Percentiles rank a stretch among this genome's conserved stretches.
Evolutionary conservation across 1,140 invertebrate species (phyloP).

Genomic region (Muscidifurax raptorellus): DNA sequence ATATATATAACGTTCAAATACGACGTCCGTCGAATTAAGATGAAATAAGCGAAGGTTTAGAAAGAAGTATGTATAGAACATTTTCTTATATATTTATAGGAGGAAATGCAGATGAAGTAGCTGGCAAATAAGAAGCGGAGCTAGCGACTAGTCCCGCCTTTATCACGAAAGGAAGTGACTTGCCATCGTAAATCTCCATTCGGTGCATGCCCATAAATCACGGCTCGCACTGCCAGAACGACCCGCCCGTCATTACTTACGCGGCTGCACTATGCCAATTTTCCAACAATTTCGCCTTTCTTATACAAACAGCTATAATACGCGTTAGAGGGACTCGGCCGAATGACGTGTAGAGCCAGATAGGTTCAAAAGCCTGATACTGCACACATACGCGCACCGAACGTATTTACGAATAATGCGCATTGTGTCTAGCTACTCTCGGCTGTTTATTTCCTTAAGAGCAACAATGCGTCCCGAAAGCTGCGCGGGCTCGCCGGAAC

Average conservation of each 20-base stretch:
- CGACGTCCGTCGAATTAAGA: no score
- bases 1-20: no score
- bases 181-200: conserved; percentile 40
- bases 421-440: background rate
- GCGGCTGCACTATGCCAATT: conserved; percentile 34
- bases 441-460: background rate
- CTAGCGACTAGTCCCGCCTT: background rate
- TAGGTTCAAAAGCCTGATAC: background rate
- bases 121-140: no score
- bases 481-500: no score
- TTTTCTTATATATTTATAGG: background rate
- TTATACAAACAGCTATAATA: background rate
- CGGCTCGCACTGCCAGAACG: background rate
- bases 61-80: background rate
- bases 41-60: background rate
- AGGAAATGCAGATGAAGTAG: background rate
- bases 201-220: conserved; percentile 14
- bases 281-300: conserved; percentile 4
- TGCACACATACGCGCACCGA: background rate
- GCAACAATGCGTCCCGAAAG: background rate
- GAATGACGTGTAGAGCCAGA: background rate
- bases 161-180: conserved; percentile 24
- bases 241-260: conserved; percentile 26
- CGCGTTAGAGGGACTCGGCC: background rate
- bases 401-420: background rate